Conservation (phyloP, 2,797 vertebrate species). For the Darevskia nairensis region DNA sequence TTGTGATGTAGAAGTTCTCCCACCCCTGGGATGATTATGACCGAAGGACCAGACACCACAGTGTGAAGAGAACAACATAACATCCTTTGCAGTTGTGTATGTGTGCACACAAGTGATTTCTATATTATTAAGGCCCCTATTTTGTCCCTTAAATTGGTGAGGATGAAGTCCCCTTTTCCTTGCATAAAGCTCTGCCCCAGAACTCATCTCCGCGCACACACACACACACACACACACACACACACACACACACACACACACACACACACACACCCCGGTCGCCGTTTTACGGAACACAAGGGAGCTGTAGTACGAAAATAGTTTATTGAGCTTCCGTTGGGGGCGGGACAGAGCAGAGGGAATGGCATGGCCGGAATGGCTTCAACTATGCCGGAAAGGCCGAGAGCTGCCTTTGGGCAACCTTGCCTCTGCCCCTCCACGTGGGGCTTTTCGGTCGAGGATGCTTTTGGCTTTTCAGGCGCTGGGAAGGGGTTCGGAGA, state of each 20-base stretch:
- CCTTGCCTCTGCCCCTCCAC: neutral
- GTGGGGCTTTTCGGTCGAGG: neutral
- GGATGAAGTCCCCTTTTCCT: too few relatives aligned
- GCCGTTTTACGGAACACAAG: neutral
- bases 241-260: too few relatives aligned
- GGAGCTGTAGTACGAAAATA: constrained; percentile 33
- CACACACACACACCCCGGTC: too few relatives aligned
- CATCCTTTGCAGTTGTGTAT: too few relatives aligned
- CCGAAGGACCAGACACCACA: neutral
- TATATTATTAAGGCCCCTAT: too few relatives aligned
- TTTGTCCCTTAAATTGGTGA: neutral
- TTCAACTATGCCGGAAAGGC: neutral
- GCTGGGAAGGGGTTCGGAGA: neutral
- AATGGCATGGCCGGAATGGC: neutral
- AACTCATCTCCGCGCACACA: too few relatives aligned
- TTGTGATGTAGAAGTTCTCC: too few relatives aligned
- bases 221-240: too few relatives aligned
- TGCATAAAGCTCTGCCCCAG: neutral
- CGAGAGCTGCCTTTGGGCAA: too few relatives aligned
- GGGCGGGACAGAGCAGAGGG: neutral
- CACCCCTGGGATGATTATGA: too few relatives aligned
- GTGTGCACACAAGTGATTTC: too few relatives aligned
- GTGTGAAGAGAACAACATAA: neutral
- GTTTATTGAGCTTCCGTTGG: constrained; percentile 29
- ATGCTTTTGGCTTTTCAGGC: neutral